These are phyloP conservation scores for Henricia sp. DNA, from an alignment of 53 echinoderm and acorn worm species.

Conservation along the genomic window DNA sequence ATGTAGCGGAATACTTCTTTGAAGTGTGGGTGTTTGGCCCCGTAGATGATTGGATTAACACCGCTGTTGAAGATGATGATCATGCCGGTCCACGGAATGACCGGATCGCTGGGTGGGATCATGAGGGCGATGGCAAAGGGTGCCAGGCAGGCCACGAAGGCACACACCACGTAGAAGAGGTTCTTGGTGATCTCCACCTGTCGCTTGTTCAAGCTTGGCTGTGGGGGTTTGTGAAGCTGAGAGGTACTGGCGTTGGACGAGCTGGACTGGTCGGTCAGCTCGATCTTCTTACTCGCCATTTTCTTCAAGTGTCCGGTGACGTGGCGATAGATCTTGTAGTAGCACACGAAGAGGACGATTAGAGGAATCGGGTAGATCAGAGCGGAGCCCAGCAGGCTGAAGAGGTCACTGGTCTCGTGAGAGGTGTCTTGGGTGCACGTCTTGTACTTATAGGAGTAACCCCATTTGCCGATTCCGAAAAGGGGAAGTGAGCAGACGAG, in stretches of 20 bases:
- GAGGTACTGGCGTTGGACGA: background rate
- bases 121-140: slow-evolving; percentile 49
- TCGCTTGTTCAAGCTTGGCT: too few relatives aligned
- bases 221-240: background rate
- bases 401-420: slow-evolving; percentile 43
- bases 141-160: slow-evolving; percentile 58
- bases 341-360: slow-evolving; percentile 52
- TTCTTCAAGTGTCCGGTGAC: slow-evolving; percentile 57
- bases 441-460: slow-evolving; percentile 68
- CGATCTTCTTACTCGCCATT: background rate
- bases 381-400: slow-evolving; percentile 48
- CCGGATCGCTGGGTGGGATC: slow-evolving; percentile 55
- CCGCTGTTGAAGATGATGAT: slow-evolving; percentile 57
- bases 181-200: too few relatives aligned
- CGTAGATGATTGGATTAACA: slow-evolving; percentile 71
- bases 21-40: slow-evolving; percentile 67
- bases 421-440: slow-evolving; percentile 71
- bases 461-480: slow-evolving; percentile 61
- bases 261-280: slow-evolving; percentile 4
- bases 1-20: slow-evolving; percentile 59
- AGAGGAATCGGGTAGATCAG: slow-evolving; percentile 59
- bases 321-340: slow-evolving; percentile 63
- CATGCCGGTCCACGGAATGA: slow-evolving; percentile 39
- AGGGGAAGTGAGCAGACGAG: slow-evolving; percentile 13
- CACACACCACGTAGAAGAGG: slow-evolving; percentile 68